A percentile compares a stretch with the other conserved stretches of the same genome.
Conservation (phyloP, 2,113 vertebrate genomes). For the Lophochroa leadbeateri region DNA sequence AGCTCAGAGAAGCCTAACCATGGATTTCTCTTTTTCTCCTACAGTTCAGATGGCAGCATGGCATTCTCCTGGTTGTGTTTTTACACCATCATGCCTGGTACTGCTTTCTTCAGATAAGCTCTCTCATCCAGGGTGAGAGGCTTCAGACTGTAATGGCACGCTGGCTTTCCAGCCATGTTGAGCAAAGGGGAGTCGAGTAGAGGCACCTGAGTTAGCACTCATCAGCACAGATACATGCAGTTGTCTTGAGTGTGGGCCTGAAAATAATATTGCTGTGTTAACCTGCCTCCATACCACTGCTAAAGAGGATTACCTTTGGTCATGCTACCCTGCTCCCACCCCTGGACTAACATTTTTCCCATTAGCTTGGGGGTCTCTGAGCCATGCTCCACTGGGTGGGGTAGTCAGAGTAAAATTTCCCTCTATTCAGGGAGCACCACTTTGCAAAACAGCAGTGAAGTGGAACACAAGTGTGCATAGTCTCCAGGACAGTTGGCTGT, state of each 20-base stretch:
- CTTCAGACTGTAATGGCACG: accelerated
- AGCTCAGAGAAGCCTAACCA: not conserved
- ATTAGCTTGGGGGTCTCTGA: not conserved
- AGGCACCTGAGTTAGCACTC: not conserved
- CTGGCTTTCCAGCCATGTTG: not conserved
- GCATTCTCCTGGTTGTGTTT: not conserved
- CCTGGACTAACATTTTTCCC: not conserved
- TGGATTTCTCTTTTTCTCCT: not conserved
- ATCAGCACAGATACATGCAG: not conserved
- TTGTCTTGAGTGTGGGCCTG: not conserved
- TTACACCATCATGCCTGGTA: not conserved
- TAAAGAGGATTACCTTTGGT: not conserved
- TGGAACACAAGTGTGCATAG: not conserved
- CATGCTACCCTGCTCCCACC: not conserved
- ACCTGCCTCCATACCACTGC: not conserved
- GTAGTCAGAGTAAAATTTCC: conserved; percentile 6
- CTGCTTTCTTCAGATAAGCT: not conserved
- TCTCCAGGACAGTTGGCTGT: not conserved
- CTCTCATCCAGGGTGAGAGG: not conserved
- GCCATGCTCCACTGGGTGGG: not conserved
- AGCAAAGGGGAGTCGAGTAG: not conserved
- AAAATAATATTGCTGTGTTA: not conserved
- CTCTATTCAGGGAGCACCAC: not conserved
- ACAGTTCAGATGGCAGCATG: not conserved
- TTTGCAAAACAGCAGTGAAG: conserved; percentile 5